Evolutionary conservation across 1,140 invertebrate genomes (phyloP).

Genomic region (Mizuhopecten yessoensis): DNA sequence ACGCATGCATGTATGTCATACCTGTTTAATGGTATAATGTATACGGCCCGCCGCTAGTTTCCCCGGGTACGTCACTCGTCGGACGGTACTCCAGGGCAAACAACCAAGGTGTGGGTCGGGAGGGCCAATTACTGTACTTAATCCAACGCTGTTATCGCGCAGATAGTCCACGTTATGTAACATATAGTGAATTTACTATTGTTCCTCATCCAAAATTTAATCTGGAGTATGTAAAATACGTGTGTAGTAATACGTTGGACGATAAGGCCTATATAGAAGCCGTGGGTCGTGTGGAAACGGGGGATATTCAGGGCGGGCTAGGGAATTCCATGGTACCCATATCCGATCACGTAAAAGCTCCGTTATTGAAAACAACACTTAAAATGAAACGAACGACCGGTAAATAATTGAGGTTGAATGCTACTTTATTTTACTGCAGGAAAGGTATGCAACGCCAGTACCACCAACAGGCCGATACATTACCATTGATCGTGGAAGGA

Average conservation of each 20-base stretch:
- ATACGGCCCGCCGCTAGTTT: too few species aligned
- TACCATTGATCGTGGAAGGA: slow-evolving; percentile 8
- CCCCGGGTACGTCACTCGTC: too few species aligned
- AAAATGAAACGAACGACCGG: neutral
- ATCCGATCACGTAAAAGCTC: neutral
- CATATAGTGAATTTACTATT: neutral
- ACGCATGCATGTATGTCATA: too few species aligned
- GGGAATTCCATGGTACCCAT: neutral
- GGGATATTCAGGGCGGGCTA: neutral
- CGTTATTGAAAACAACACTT: neutral
- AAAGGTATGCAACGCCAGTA: neutral
- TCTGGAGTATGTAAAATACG: neutral
- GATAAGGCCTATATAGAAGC: neutral
- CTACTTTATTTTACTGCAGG: neutral
- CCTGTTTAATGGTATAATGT: too few species aligned
- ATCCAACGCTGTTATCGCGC: too few species aligned
- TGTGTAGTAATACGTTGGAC: neutral
- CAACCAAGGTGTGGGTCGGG: too few species aligned
- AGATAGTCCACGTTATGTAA: too few species aligned
- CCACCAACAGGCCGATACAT: neutral
- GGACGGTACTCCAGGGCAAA: too few species aligned
- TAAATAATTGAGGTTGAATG: neutral
- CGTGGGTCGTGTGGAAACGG: neutral
- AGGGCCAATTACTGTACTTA: too few species aligned
- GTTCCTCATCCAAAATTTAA: neutral